A percentile compares a stretch with the other conserved stretches of the same genome.
These are phyloP conservation scores for Ostrea denselamellosa DNA, from an alignment of 1,140 invertebrate species.

Conservation along the genomic window DNA sequence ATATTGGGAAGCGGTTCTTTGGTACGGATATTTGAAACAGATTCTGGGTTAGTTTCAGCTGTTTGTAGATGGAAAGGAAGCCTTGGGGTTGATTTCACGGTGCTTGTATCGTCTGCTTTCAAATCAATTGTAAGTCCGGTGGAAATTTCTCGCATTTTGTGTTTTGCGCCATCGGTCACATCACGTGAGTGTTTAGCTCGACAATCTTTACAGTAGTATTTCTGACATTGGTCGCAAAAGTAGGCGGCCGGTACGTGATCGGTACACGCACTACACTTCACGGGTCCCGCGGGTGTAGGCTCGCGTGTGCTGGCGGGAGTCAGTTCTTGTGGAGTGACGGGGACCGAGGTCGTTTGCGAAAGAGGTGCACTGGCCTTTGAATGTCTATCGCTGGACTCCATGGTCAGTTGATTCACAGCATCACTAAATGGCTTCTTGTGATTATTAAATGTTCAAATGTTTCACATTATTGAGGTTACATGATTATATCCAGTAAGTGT, in stretches of 20 bases:
- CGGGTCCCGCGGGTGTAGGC: background rate
- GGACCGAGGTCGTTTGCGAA: background rate
- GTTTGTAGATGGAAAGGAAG: background rate
- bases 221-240: conserved; percentile 44
- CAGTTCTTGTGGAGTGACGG: background rate
- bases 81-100: background rate
- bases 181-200: conserved; percentile 11
- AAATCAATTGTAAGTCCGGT: conserved; percentile 14
- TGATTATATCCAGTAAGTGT: background rate
- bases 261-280: conserved; percentile 8
- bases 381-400: background rate
- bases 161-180: conserved; percentile 27
- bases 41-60: background rate
- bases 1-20: background rate
- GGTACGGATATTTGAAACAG: background rate
- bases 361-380: background rate
- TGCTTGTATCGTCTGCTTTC: background rate
- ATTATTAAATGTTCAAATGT: background rate
- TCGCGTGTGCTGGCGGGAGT: background rate
- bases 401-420: background rate
- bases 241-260: conserved; percentile 41
- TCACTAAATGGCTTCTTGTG: background rate
- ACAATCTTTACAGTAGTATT: conserved; percentile 46
- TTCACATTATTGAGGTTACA: background rate
- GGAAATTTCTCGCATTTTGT: conserved; percentile 39